These are phyloP conservation scores for Peromyscus attwateri DNA, from an alignment of 2,797 vertebrate species.

Conservation along the genomic window DNA sequence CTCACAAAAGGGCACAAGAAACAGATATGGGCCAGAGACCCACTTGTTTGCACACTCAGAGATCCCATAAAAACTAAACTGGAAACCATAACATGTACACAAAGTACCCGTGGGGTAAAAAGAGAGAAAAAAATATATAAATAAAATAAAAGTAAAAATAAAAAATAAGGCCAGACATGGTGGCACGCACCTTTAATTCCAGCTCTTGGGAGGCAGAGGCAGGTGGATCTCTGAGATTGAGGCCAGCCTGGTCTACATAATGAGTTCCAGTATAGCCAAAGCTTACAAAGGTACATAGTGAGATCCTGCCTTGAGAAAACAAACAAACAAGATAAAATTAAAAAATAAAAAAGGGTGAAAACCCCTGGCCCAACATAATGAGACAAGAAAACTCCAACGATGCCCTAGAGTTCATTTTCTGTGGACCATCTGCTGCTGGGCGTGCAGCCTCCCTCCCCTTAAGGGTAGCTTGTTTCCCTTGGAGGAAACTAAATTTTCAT, in stretches of 20 bases:
- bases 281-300: background rate
- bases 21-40: no score
- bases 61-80: background rate
- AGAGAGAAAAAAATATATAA: background rate
- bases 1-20: background rate
- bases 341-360: background rate
- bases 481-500: background rate
- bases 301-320: background rate
- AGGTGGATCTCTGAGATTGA: background rate
- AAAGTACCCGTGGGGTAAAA: no score
- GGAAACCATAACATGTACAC: no score
- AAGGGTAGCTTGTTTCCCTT: background rate
- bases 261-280: background rate
- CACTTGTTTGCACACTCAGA: background rate
- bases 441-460: no score
- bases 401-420: background rate
- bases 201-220: background rate
- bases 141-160: background rate
- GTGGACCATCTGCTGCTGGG: background rate
- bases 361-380: background rate
- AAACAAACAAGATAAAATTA: background rate
- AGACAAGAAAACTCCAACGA: no score
- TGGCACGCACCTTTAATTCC: background rate
- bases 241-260: background rate
- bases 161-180: background rate